A percentile compares a stretch with the other conserved stretches of the same genome.
These are phyloP conservation scores for Reinhardtius hippoglossoides DNA, from an alignment of 2,113 vertebrate genomes.

Conservation along the genomic window DNA sequence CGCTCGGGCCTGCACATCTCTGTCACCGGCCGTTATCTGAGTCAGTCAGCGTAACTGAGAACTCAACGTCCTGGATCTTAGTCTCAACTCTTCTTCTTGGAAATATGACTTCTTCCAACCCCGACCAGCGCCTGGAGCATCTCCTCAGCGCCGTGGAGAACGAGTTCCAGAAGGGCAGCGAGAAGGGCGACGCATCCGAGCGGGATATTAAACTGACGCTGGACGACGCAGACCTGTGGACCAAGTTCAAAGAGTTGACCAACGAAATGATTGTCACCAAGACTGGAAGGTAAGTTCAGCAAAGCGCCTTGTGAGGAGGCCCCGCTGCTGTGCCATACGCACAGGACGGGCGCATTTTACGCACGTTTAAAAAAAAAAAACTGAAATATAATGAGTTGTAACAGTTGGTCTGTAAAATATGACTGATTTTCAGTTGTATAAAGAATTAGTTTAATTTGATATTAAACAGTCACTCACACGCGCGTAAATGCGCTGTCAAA, in stretches of 20 bases:
- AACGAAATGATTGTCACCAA: slow-evolving; percentile 89
- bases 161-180: slow-evolving; percentile 85
- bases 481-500: background rate
- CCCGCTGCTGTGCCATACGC: background rate
- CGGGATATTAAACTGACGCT: slow-evolving; percentile 84
- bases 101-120: slow-evolving; percentile 80
- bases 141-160: slow-evolving; percentile 86
- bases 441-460: background rate
- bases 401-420: background rate
- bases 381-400: background rate
- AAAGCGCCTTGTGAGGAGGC: background rate
- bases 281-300: slow-evolving; percentile 79
- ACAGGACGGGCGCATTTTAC: slow-evolving; percentile 12
- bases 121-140: slow-evolving; percentile 85
- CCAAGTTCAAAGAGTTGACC: slow-evolving; percentile 86
- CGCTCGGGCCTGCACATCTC: slow-evolving; percentile 24
- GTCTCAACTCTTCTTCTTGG: slow-evolving; percentile 22
- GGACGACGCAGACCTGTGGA: slow-evolving; percentile 84
- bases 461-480: background rate
- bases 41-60: background rate
- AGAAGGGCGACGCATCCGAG: slow-evolving; percentile 84
- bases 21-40: background rate
- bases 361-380: background rate
- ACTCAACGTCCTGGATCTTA: slow-evolving; percentile 18
- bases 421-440: background rate